These are phyloP conservation scores for Portevinia maculata DNA, from an alignment of 2,888 invertebrate species.

Conservation along the genomic window DNA sequence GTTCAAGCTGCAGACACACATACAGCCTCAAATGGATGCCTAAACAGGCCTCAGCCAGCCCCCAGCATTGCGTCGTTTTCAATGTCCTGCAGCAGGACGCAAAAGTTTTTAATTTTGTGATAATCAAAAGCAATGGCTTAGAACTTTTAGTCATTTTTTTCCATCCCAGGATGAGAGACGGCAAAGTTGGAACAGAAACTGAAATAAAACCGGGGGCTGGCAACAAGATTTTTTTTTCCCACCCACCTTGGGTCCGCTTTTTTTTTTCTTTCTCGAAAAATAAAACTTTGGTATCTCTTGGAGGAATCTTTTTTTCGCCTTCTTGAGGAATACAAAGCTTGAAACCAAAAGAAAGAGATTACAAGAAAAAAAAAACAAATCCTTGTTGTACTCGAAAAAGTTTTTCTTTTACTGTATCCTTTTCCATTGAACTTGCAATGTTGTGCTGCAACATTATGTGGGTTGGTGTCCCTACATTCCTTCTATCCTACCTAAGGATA, in stretches of 20 bases:
- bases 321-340: constrained; percentile 49
- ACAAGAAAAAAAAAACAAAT: constrained; percentile 33
- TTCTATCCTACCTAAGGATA: constrained; percentile 48
- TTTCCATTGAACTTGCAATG: constrained; percentile 62
- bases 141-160: constrained; percentile 58
- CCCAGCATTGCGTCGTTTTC: not conserved
- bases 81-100: constrained; percentile 62
- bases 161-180: constrained; percentile 39
- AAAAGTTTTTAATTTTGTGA: constrained; percentile 74
- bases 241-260: constrained; percentile 13
- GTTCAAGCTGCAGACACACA: constrained; percentile 45
- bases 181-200: constrained; percentile 70
- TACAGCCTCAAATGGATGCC: constrained; percentile 37
- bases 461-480: constrained; percentile 14
- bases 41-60: not conserved
- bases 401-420: constrained; percentile 60
- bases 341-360: constrained; percentile 51
- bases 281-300: constrained; percentile 61
- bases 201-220: constrained; percentile 67
- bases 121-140: constrained; percentile 74
- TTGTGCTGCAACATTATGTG: constrained; percentile 56
- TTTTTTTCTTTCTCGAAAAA: constrained; percentile 1
- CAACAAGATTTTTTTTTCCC: constrained; percentile 40
- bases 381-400: constrained; percentile 28
- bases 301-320: constrained; percentile 43